Conservation (phyloP, 2,113 vertebrate species). For the Pollachius pollachius region DNA sequence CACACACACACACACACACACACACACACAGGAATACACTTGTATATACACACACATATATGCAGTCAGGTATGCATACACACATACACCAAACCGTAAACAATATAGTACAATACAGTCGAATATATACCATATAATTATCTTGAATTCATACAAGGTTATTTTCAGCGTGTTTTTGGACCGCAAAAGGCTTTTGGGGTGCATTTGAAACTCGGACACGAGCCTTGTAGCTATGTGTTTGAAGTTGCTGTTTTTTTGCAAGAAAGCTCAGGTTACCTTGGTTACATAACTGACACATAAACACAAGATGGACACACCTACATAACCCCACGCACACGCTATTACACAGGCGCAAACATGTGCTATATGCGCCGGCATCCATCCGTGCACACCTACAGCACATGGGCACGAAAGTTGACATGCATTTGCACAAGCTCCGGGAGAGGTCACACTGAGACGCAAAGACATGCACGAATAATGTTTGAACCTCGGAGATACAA, state of each 20-base stretch:
- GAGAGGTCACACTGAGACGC: background rate
- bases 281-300: conserved; percentile 34
- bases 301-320: conserved; percentile 5
- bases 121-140: too few species aligned
- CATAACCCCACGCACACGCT: background rate
- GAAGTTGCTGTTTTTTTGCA: background rate
- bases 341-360: conserved; percentile 15
- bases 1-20: background rate
- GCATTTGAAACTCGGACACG: background rate
- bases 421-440: background rate
- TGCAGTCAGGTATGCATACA: background rate
- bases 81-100: background rate
- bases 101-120: too few species aligned
- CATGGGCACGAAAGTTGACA: background rate
- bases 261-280: conserved; percentile 38
- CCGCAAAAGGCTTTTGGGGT: too few species aligned
- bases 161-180: too few species aligned
- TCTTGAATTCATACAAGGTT: too few species aligned
- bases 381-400: conserved; percentile 1
- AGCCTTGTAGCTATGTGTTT: background rate
- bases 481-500: conserved; percentile 8
- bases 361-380: background rate
- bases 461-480: background rate
- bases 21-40: conserved; percentile 4
- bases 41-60: background rate